phyloP scores from a whole-genome alignment of 1,140 invertebrate genomes.

The Melitaea cinxia region DNA sequence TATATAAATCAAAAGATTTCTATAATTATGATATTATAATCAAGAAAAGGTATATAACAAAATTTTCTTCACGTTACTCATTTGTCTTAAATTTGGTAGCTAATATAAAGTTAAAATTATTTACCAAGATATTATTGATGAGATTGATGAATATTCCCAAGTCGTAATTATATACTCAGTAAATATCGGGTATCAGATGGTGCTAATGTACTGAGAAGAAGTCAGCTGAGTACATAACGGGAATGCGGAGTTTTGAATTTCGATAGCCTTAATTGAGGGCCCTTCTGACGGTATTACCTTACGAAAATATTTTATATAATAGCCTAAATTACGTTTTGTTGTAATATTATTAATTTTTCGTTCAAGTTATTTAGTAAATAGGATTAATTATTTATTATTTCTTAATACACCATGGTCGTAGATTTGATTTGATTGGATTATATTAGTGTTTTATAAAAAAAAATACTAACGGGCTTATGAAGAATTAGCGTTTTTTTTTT shows the following conservation, averaged over 20 bases:
- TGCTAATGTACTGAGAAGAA: constrained; percentile 6
- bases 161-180: not conserved
- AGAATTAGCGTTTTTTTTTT: too few relatives aligned
- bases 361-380: not conserved
- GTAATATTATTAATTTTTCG: not conserved
- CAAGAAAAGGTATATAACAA: too few relatives aligned
- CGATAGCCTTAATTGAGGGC: constrained; percentile 4
- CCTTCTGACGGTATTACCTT: not conserved
- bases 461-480: too few relatives aligned
- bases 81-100: not conserved
- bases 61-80: not conserved
- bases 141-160: constrained; percentile 1
- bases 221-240: constrained; percentile 7
- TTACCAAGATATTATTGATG: not conserved
- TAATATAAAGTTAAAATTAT: not conserved
- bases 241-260: constrained; percentile 6
- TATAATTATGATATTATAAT: too few relatives aligned
- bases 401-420: too few relatives aligned
- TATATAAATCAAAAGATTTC: too few relatives aligned
- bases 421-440: too few relatives aligned
- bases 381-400: too few relatives aligned
- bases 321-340: not conserved
- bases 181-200: constrained; percentile 6
- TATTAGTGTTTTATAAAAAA: too few relatives aligned
- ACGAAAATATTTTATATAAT: not conserved